A percentile compares a stretch with the other conserved stretches of the same genome.
Evolutionary conservation across 2,797 vertebrate genomes (phyloP).

Genomic region (Falco naumanni): DNA sequence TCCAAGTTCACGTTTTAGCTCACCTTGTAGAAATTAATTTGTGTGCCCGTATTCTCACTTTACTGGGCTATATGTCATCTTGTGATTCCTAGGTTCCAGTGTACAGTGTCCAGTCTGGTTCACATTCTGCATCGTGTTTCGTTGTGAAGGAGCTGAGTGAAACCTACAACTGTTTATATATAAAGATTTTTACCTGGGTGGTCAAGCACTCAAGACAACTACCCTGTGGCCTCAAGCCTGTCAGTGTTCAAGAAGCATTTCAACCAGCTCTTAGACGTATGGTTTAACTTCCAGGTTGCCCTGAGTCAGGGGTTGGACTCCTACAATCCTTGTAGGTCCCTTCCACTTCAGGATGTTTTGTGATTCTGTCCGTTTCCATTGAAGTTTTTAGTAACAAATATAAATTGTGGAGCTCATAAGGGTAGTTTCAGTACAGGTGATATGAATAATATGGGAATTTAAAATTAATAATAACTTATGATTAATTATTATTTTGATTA

Average conservation of each 20-base stretch:
- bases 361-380: neutral
- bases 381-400: neutral
- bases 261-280: neutral
- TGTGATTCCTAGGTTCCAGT: neutral
- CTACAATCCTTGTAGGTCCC: neutral
- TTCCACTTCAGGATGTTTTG: neutral
- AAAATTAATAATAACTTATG: neutral
- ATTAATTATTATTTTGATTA: neutral
- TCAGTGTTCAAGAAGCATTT: neutral
- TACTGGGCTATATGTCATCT: neutral
- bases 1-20: neutral
- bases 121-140: neutral
- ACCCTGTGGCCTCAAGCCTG: neutral
- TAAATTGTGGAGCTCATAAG: neutral
- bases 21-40: neutral
- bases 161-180: neutral
- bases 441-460: neutral
- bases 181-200: neutral
- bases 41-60: neutral
- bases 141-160: neutral
- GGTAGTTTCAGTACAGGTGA: neutral
- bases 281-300: neutral
- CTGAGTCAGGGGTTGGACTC: neutral
- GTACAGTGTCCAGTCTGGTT: neutral
- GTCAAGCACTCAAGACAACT: neutral